These are phyloP conservation scores for Corythaixoides concolor DNA, from an alignment of 2,113 vertebrate genomes.

Conservation along the genomic window DNA sequence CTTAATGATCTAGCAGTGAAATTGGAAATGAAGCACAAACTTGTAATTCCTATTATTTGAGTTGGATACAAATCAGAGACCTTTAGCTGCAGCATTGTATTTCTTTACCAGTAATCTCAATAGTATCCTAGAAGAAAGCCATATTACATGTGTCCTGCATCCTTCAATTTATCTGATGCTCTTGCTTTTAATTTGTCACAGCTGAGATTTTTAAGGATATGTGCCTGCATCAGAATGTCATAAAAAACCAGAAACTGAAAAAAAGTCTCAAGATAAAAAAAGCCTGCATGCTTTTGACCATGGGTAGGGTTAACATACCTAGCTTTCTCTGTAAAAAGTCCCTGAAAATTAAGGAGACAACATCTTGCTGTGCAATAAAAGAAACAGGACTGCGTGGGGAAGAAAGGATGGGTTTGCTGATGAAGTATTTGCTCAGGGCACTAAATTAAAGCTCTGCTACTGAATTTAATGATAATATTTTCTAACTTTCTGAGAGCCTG, in stretches of 20 bases:
- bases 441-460: background rate
- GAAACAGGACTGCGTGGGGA: background rate
- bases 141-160: background rate
- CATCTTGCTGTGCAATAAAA: background rate
- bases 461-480: background rate
- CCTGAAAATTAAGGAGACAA: background rate
- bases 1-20: background rate
- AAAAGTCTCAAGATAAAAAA: background rate
- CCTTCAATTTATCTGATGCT: background rate
- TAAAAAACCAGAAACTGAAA: background rate
- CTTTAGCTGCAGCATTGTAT: background rate
- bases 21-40: background rate
- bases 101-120: background rate
- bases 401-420: background rate
- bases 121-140: background rate
- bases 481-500: background rate
- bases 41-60: background rate
- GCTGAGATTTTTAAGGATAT: background rate
- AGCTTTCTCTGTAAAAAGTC: background rate
- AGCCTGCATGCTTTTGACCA: background rate
- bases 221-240: background rate
- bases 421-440: background rate
- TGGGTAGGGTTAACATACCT: background rate
- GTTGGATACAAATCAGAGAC: background rate
- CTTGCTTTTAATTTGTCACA: background rate